Evolutionary conservation across 92 coral and sea anemone species (phyloP).

Genomic region (Hydrozoanthus gracilis): DNA sequence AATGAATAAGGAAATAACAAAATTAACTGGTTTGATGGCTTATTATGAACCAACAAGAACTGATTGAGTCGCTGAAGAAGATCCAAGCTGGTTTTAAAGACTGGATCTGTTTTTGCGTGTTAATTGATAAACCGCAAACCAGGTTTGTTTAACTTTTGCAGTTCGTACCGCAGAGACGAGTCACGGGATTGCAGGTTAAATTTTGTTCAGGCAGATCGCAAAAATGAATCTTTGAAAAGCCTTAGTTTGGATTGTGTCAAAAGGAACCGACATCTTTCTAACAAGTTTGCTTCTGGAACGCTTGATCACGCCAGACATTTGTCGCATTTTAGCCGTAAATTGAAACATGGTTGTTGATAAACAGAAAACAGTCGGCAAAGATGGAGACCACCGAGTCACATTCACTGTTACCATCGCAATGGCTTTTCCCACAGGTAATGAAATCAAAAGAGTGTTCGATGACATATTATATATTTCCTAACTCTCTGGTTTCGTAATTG

Average conservation of each 20-base stretch:
- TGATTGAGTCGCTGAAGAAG: not conserved
- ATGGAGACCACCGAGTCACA: conserved; percentile 92
- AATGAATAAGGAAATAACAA: not conserved
- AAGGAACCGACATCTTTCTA: not conserved
- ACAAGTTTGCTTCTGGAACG: no score
- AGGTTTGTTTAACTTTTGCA: conserved; percentile 13
- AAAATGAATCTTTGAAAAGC: not conserved
- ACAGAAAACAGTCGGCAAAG: conserved; percentile 48
- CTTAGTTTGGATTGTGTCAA: not conserved
- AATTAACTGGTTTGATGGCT: not conserved
- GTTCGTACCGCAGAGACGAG: no score
- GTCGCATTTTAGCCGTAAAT: conserved; percentile 1
- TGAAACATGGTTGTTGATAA: conserved; percentile 52
- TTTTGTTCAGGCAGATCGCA: not conserved
- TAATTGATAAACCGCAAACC: not conserved
- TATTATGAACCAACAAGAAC: not conserved
- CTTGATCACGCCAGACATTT: not conserved
- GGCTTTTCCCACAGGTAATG: conserved; percentile 90
- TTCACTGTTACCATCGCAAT: conserved; percentile 87
- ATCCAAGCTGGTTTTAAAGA: not conserved
- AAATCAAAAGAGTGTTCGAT: not conserved
- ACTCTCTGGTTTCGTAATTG: not conserved
- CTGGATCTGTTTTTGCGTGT: not conserved
- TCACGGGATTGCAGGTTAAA: no score
- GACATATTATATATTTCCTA: not conserved